These are phyloP conservation scores for Melanitta fusca DNA, from an alignment of 2,797 vertebrate species.

Conservation along the genomic window DNA sequence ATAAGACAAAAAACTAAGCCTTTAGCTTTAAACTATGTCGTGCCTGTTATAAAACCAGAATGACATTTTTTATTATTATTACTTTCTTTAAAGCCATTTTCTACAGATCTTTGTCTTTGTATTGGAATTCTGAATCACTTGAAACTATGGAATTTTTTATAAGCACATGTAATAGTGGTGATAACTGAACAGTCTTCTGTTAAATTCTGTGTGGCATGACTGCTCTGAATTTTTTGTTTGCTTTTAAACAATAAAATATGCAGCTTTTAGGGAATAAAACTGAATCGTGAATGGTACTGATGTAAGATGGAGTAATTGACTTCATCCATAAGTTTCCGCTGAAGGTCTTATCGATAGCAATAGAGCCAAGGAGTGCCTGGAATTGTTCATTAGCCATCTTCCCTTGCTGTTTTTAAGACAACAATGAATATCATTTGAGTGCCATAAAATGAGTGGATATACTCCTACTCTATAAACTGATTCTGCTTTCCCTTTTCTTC, in stretches of 20 bases:
- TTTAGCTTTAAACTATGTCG: neutral
- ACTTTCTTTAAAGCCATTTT: neutral
- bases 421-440: neutral
- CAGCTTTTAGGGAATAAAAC: neutral
- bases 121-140: neutral
- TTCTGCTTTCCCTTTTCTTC: neutral
- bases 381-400: neutral
- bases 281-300: neutral
- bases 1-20: neutral
- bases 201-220: neutral
- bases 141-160: neutral
- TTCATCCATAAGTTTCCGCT: neutral
- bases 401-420: neutral
- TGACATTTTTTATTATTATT: neutral
- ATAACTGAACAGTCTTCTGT: neutral
- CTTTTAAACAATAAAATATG: neutral
- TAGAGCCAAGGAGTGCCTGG: neutral
- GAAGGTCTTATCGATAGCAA: neutral
- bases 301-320: neutral
- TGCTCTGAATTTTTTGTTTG: neutral
- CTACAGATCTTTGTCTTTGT: slow-evolving; percentile 6
- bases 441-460: neutral
- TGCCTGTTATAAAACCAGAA: neutral
- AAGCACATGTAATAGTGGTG: neutral
- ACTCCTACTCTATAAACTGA: neutral